Evolutionary conservation across 2,888 invertebrate genomes (phyloP).

Genomic region (Cryptosula pallasiana): DNA sequence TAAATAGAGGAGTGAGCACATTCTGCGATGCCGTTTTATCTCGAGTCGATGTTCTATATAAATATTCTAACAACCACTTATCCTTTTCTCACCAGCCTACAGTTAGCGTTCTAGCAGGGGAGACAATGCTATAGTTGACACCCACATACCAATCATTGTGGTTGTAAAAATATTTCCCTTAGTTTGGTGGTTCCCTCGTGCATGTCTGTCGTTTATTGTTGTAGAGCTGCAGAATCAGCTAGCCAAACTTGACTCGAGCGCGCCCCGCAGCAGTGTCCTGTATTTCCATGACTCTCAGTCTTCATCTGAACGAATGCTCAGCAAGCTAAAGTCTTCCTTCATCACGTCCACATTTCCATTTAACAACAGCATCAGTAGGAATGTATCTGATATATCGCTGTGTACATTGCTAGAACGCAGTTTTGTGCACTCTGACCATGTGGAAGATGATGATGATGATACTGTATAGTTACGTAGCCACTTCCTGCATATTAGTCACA

Average conservation of each 20-base stretch:
- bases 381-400: conserved; percentile 11
- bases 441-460: background rate
- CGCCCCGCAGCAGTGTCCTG: background rate
- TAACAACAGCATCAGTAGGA: conserved; percentile 17
- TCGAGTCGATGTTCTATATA: too few relatives aligned
- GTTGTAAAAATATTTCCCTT: too few relatives aligned
- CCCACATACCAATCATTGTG: too few relatives aligned
- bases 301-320: background rate
- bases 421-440: background rate
- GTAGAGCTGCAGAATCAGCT: background rate
- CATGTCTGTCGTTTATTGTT: too few relatives aligned
- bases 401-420: conserved; percentile 5
- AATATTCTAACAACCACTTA: too few relatives aligned
- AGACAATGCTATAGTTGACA: too few relatives aligned
- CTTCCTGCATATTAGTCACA: background rate
- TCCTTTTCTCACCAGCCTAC: too few relatives aligned
- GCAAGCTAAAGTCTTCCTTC: background rate
- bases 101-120: too few relatives aligned
- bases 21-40: too few relatives aligned
- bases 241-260: background rate
- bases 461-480: background rate
- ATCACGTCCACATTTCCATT: conserved; percentile 10
- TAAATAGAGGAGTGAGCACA: too few relatives aligned
- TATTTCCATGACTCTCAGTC: background rate
- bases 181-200: too few relatives aligned